A percentile compares a stretch with the other conserved stretches of the same genome.
phyloP scores from a whole-genome alignment of 2,888 invertebrate genomes.

The Sipunculus nudus region DNA sequence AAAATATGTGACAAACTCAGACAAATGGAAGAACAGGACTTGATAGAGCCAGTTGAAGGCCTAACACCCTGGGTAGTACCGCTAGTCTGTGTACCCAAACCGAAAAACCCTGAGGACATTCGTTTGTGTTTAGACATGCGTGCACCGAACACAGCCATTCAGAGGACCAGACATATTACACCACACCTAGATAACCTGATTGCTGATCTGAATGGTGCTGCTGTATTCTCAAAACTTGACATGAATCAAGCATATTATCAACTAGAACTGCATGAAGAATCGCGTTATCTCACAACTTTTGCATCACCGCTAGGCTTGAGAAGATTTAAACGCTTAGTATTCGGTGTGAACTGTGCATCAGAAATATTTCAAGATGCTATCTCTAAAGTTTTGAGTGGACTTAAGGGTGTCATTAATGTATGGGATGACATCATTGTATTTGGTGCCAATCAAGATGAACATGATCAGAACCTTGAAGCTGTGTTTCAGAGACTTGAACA shows the following conservation, averaged over 20 bases:
- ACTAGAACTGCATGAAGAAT: slow-evolving; percentile 9
- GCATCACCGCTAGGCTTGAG: slow-evolving; percentile 25
- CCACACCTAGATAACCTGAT: slow-evolving; percentile 13
- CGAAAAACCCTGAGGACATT: slow-evolving; percentile 32
- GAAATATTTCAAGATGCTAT: slow-evolving; percentile 24
- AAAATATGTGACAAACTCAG: slow-evolving; percentile 3
- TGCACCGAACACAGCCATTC: slow-evolving; percentile 38
- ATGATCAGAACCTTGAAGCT: slow-evolving; percentile 10
- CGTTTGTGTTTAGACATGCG: slow-evolving; percentile 45
- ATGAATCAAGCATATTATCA: slow-evolving; percentile 15
- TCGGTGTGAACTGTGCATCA: slow-evolving; percentile 20
- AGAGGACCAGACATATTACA: slow-evolving; percentile 10
- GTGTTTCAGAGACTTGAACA: slow-evolving; percentile 22
- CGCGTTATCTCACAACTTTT: slow-evolving; percentile 34
- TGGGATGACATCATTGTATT: slow-evolving; percentile 26
- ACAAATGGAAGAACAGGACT: not conserved
- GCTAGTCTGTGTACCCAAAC: slow-evolving; percentile 4
- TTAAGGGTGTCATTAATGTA: slow-evolving; percentile 15
- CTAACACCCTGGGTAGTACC: slow-evolving; percentile 20
- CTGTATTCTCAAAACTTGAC: slow-evolving; percentile 13
- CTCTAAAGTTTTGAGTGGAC: slow-evolving; percentile 5
- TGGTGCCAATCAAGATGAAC: slow-evolving; percentile 2
- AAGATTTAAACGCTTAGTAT: slow-evolving; percentile 28
- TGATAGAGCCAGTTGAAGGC: slow-evolving; percentile 14
- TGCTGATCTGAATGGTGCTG: slow-evolving; percentile 21